Conservation (phyloP, 2,113 vertebrate genomes). For the Ciconia stormi region DNA sequence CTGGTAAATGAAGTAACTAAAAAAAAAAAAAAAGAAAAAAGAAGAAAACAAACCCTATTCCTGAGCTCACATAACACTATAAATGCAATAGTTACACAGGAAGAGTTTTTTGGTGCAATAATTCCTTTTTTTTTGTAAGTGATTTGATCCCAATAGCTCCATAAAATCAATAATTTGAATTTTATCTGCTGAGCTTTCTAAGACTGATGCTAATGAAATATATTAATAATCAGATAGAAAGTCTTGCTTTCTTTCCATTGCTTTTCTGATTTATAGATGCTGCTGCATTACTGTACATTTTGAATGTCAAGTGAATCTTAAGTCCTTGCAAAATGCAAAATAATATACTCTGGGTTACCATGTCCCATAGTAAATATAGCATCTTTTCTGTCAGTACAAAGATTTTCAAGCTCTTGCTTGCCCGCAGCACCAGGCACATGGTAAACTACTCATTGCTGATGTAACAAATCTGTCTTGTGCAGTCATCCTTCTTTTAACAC, state of each 20-base stretch:
- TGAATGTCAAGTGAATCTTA: neutral
- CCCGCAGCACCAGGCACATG: neutral
- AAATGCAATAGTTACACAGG: neutral
- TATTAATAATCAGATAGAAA: neutral
- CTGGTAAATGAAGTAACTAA: neutral
- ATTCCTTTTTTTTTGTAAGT: neutral
- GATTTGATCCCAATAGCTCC: neutral
- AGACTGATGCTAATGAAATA: neutral
- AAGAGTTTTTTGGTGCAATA: neutral
- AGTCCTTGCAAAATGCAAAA: neutral
- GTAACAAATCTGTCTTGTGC: neutral
- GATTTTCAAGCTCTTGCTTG: neutral
- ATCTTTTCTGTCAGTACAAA: neutral
- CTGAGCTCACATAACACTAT: neutral
- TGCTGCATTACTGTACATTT: neutral
- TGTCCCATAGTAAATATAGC: neutral
- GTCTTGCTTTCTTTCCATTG: neutral
- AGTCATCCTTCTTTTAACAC: neutral
- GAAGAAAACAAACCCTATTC: fast-evolving
- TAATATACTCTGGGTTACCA: neutral
- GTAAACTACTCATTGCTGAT: neutral
- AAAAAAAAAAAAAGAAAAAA: neutral
- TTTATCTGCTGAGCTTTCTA: neutral
- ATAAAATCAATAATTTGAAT: neutral
- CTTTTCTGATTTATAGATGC: neutral